Base-by-base conservation (phyloP, 2,113 vertebrate species). In the Pteropus alecto region DNA sequence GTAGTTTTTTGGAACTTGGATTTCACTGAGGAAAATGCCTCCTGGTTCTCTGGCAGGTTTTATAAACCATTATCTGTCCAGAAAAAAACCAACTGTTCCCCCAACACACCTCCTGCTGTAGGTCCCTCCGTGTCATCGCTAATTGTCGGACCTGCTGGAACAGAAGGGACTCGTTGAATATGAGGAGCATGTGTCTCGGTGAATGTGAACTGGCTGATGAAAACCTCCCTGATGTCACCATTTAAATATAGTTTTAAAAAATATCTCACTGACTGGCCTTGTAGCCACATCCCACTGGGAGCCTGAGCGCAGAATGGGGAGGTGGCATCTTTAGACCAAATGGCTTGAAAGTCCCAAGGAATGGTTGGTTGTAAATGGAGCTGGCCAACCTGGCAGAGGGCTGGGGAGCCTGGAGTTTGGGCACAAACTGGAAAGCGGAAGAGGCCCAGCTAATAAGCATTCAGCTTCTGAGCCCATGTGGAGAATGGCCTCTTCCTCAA, bases 71-170 rank as follows among this genome's bases (percentile, higher is more conserved):
- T 51, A 4, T n/a, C 35, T 78, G 2, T 56, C 54, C 24, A 10
- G 48, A 35, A n/a, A n/a, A 19, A 48, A 41, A 18, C 0, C 26
- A 15, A 2, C 14, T 1, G 0, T 46, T 1, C 1, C 1, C 19
- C 48, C 11, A 5, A 21, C 38, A 13, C 14, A 11, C 48, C 60
- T 19, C 15, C 22, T 68, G 1, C 46, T 3, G 1, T 24, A 35
- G 22, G 30, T 41, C 14, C 68, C 65, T 14, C 7, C 16, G 1
- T 22, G 33, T 71, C 60, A 1, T 24, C 35, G 1, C 13, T 60
- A 5, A 70, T 30, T 38, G 43, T 41, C 65, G 78, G 60, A 11
- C 35, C 85, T 71, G 28, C n/a, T 26, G 8, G 70, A 24, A 26
- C 19, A 30, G 68, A 74, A 46, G 56, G 30, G 54, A 35, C 11